Percentiles rank a stretch among this genome's conserved stretches.
Conservation (phyloP, 1,140 invertebrate species). For the Aphidius ervi region DNA sequence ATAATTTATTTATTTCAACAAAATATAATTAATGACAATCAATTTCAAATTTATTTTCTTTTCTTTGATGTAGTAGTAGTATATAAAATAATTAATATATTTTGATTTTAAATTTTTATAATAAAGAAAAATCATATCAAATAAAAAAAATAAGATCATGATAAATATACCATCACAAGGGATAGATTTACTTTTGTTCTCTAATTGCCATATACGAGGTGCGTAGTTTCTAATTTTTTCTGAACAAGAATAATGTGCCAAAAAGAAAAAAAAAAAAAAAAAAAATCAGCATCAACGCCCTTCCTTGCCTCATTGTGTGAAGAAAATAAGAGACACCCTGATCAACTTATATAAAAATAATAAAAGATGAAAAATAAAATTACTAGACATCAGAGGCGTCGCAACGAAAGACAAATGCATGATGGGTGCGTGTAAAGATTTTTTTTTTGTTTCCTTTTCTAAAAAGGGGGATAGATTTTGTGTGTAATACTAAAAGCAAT, state of each 20-base stretch:
- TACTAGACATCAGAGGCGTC: slow-evolving; percentile 3
- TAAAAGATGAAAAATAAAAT: neutral
- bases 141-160: no score
- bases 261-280: no score
- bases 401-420: slow-evolving; percentile 4
- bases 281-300: slow-evolving; percentile 8
- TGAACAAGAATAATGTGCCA: neutral
- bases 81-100: no score
- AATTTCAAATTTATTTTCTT: no score
- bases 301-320: neutral
- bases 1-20: no score
- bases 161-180: no score
- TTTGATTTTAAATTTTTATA: no score
- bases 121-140: no score
- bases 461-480: slow-evolving; percentile 7
- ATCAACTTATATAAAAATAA: no score
- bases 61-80: no score
- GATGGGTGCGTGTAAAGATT: slow-evolving; percentile 19
- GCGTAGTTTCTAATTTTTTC: slow-evolving; percentile 20
- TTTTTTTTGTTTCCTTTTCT: slow-evolving; percentile 12
- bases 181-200: slow-evolving; percentile 1
- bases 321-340: neutral
- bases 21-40: no score
- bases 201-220: slow-evolving; percentile 17
- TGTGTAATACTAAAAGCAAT: slow-evolving; percentile 8